Evolutionary conservation across 2,888 invertebrate genomes (phyloP), one percentile per base, ranked within the genome.

Genomic region (Pseudeuparius sepicola): DNA sequence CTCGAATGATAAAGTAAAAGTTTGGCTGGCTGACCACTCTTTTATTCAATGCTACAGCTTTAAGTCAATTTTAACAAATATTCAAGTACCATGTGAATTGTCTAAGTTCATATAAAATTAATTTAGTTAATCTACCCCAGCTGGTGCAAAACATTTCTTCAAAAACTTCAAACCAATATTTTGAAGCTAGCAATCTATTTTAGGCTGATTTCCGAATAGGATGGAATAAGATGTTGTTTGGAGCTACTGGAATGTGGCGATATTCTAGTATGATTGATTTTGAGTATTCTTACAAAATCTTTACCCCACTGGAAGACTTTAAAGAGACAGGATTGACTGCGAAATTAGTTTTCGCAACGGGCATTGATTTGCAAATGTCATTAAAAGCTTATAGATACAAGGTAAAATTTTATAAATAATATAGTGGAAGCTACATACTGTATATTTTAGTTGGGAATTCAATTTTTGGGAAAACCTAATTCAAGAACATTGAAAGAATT

Each of bases 161-260:
- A n/a, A n/a, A n/a, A n/a, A n/a, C n/a, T n/a, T n/a, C n/a, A n/a
- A n/a, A n/a, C n/a, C n/a, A n/a, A n/a, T n/a, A n/a, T n/a, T n/a
- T n/a, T n/a, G n/a, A n/a, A n/a, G n/a, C n/a, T n/a, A n/a, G n/a
- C n/a, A n/a, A 34, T 29, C 35, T 37, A 20, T 55, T 54, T 48
- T 56, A 78, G 77, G 66, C 80, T 14, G 84, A 87, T 51, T 76
- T 85, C 55, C 67, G 83, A 35, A 68, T 80, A 13, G 78, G 78
- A 12, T 85, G 82, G 74, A 83, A 85, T 45, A 70, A 70, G 30
- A 68, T 82, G 51, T 73, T 78, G 31, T 68, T 78, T 15, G 87
- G 87, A 5, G 81, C 86, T 56, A 75, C 77, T 1, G 86, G 85
- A 24, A 75, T 81, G 24, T 85, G 84, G 79, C 76, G 74, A 51